phyloP scores from a whole-genome alignment of 1,140 invertebrate genomes.

The Drosophila kikkawai region DNA sequence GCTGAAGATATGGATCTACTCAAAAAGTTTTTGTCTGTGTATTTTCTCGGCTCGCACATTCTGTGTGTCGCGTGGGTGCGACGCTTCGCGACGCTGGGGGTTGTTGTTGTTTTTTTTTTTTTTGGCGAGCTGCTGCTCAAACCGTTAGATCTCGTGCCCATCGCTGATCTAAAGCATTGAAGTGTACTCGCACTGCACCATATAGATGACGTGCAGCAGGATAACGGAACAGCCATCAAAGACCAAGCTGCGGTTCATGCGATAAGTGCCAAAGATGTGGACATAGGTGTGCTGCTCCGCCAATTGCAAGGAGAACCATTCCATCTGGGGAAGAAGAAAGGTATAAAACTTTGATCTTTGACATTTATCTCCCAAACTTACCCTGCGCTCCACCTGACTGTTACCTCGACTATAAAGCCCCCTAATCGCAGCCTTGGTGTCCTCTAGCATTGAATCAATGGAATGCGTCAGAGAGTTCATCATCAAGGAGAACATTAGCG shows the following conservation, averaged over 20 bases:
- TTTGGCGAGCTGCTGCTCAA: too few relatives aligned
- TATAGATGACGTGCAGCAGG: slow-evolving; percentile 47
- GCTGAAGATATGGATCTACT: too few relatives aligned
- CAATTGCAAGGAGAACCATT: slow-evolving; percentile 51
- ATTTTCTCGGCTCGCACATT: too few relatives aligned
- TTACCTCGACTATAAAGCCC: neutral
- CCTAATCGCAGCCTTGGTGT: neutral
- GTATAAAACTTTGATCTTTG: rapidly evolving
- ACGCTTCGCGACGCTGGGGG: too few relatives aligned
- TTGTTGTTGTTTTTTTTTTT: too few relatives aligned
- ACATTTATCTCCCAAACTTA: slow-evolving; percentile 1
- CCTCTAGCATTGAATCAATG: slow-evolving; percentile 3
- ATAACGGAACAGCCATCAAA: slow-evolving; percentile 27
- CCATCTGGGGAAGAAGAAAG: slow-evolving; percentile 7
- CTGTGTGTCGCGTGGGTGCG: too few relatives aligned
- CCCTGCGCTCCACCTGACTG: slow-evolving; percentile 24
- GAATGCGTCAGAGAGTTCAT: slow-evolving; percentile 13
- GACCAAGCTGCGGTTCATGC: slow-evolving; percentile 33
- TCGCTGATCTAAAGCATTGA: slow-evolving; percentile 22
- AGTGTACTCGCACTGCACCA: slow-evolving; percentile 43
- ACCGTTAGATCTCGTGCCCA: too few relatives aligned
- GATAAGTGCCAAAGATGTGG: slow-evolving; percentile 25
- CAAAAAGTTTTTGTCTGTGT: too few relatives aligned
- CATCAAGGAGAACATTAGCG: slow-evolving; percentile 11
- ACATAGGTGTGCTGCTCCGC: slow-evolving; percentile 33